These are phyloP conservation scores for Halcyon malimbica DNA, from an alignment of 2,113 vertebrate species.

Conservation along the genomic window DNA sequence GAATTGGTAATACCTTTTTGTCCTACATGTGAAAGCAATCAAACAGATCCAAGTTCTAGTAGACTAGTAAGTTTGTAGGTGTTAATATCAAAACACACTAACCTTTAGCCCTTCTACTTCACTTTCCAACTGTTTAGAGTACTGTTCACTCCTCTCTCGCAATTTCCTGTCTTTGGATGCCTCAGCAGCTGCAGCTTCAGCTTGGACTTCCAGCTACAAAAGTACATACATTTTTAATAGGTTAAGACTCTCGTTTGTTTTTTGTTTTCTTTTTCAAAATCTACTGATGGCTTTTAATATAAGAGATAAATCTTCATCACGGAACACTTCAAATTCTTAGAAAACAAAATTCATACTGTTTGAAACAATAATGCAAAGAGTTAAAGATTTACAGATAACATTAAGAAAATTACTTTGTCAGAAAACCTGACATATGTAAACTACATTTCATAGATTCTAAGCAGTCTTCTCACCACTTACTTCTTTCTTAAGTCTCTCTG, in stretches of 20 bases:
- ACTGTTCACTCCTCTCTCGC: slow-evolving; percentile 92
- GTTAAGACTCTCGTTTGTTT: not conserved
- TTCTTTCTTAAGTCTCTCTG: slow-evolving; percentile 95
- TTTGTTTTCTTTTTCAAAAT: not conserved
- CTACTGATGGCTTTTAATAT: not conserved
- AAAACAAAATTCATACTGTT: not conserved
- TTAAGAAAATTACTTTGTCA: not conserved
- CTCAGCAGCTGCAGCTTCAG: slow-evolving; percentile 87
- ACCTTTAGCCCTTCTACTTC: slow-evolving; percentile 96
- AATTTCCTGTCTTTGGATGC: slow-evolving; percentile 94
- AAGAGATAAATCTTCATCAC: slow-evolving; percentile 27
- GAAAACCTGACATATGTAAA: slow-evolving; percentile 37
- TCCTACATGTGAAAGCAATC: slow-evolving; percentile 32
- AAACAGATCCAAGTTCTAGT: not conserved
- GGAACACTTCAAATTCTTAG: slow-evolving; percentile 31
- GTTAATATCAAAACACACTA: slow-evolving; percentile 63
- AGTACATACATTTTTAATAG: slow-evolving; percentile 52
- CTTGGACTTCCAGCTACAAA: slow-evolving; percentile 90
- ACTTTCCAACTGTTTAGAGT: slow-evolving; percentile 92
- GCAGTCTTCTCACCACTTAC: slow-evolving; percentile 80
- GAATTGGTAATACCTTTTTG: not conserved
- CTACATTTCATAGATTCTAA: slow-evolving; percentile 44
- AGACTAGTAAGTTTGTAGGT: slow-evolving; percentile 25
- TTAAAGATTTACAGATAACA: not conserved
- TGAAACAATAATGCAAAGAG: slow-evolving; percentile 28